These are phyloP conservation scores for Xylota sylvarum DNA, from an alignment of 2,888 invertebrate species.

Conservation along the genomic window DNA sequence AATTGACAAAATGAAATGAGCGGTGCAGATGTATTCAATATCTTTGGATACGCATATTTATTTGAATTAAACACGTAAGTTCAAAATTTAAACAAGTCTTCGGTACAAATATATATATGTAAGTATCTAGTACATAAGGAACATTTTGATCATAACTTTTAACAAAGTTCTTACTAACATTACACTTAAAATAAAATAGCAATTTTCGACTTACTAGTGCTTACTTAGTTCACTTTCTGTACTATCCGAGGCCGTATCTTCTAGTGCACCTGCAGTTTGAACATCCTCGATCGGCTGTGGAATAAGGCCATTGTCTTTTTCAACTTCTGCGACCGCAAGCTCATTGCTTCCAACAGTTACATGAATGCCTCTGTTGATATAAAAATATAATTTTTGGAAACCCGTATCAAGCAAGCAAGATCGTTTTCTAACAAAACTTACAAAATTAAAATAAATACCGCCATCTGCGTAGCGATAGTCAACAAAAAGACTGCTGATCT, in stretches of 20 bases:
- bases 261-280: background rate
- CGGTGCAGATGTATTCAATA: no score
- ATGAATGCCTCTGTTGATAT: constrained; percentile 82
- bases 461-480: constrained; percentile 89
- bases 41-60: no score
- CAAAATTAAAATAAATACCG: constrained; percentile 89
- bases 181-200: background rate
- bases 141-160: background rate
- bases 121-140: background rate
- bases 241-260: constrained; percentile 10
- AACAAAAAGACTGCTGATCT: constrained; percentile 89
- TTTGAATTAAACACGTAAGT: no score
- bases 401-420: background rate
- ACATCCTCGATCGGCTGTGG: constrained; percentile 20
- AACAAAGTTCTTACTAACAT: background rate
- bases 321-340: constrained; percentile 81
- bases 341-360: constrained; percentile 81
- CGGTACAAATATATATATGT: background rate
- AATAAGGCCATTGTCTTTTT: constrained; percentile 80
- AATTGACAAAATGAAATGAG: no score
- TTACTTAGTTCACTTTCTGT: constrained; percentile 2
- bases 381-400: background rate
- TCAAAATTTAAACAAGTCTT: background rate
- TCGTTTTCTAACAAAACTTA: constrained; percentile 85
- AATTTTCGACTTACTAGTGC: background rate